Conservation (phyloP, 2,888 invertebrate genomes). For the Drosophila anomalata region DNA sequence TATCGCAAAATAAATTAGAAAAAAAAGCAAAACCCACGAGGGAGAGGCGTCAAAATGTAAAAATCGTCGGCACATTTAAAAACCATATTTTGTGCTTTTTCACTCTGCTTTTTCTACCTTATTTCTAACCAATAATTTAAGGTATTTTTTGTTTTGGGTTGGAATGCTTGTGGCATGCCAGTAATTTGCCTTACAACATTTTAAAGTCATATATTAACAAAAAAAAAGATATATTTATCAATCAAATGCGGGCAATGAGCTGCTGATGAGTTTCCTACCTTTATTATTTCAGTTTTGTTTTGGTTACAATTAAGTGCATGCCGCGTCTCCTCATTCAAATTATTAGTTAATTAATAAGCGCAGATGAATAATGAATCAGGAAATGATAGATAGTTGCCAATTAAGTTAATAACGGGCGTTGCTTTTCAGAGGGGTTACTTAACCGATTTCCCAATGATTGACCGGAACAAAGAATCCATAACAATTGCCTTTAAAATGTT, state of each 20-base stretch:
- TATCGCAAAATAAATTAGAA: constrained; percentile 38
- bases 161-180: constrained; percentile 19
- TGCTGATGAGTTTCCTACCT: constrained; percentile 26
- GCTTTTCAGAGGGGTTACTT: constrained; percentile 44
- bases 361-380: constrained; percentile 65
- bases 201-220: constrained; percentile 1
- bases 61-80: constrained; percentile 38
- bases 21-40: constrained; percentile 8
- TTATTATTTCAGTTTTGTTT: constrained; percentile 35
- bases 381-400: constrained; percentile 68
- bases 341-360: constrained; percentile 65
- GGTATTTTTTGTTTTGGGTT: background rate
- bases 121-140: constrained; percentile 30
- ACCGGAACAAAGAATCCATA: constrained; percentile 42
- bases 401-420: constrained; percentile 62
- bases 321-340: constrained; percentile 56
- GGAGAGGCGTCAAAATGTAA: constrained; percentile 48
- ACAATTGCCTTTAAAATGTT: background rate
- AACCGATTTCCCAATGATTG: constrained; percentile 42
- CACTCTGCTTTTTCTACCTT: constrained; percentile 18
- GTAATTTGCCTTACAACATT: constrained; percentile 41
- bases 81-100: constrained; percentile 16
- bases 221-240: constrained; percentile 31
- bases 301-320: constrained; percentile 49
- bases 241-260: constrained; percentile 40